Evolutionary conservation across 2,113 vertebrate species (phyloP).

Genomic region (Dromiciops gliroides): DNA sequence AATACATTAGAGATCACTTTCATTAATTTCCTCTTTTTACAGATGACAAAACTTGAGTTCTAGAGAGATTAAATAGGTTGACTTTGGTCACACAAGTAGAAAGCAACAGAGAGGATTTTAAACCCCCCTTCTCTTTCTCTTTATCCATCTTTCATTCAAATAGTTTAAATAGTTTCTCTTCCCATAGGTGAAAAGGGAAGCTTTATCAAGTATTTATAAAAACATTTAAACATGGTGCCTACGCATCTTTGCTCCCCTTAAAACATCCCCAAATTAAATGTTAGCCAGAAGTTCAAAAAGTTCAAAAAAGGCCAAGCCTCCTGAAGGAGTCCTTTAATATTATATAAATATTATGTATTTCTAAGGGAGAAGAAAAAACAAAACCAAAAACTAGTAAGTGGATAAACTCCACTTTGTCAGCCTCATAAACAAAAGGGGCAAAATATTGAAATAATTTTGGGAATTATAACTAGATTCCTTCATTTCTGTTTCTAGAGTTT

Average conservation of each 20-base stretch:
- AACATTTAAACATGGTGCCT: background rate
- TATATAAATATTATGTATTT: background rate
- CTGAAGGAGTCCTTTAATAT: background rate
- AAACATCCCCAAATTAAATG: background rate
- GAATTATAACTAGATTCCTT: background rate
- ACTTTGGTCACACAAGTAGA: background rate
- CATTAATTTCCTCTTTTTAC: background rate
- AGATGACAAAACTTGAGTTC: background rate
- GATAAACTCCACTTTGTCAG: background rate
- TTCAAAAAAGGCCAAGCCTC: background rate
- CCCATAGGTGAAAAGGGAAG: slow-evolving; percentile 1
- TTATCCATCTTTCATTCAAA: background rate
- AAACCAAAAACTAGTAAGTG: background rate
- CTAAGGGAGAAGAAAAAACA: background rate
- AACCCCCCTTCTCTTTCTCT: background rate
- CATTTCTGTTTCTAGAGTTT: background rate
- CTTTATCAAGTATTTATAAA: background rate
- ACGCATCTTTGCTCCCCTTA: background rate
- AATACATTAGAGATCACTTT: background rate
- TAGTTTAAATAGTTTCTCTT: background rate
- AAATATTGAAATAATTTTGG: background rate
- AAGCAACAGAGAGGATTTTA: background rate
- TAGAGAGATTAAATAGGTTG: background rate
- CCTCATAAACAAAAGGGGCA: background rate
- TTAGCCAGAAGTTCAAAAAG: background rate